Percentiles rank a stretch among this genome's conserved stretches.
Conservation (phyloP, 2,113 vertebrate species). For the Conger conger region DNA sequence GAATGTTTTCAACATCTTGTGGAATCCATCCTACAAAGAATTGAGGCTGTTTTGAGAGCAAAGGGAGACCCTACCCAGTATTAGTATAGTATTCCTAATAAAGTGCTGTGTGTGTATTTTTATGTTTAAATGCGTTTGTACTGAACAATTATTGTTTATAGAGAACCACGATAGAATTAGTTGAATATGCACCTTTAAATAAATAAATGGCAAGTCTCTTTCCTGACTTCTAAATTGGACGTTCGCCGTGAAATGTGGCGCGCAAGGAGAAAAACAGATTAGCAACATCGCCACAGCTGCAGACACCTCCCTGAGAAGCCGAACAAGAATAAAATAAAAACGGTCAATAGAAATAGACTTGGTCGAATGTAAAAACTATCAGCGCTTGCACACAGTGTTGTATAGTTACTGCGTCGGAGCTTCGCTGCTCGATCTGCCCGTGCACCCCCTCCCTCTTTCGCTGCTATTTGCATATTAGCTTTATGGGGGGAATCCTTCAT, state of each 20-base stretch:
- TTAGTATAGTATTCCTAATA: too few species aligned
- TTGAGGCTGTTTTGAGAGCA: too few species aligned
- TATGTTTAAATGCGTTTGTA: neutral
- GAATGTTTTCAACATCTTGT: too few species aligned
- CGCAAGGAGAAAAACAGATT: neutral
- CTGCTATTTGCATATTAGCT: constrained; percentile 92
- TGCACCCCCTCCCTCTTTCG: constrained; percentile 55
- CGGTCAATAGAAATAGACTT: constrained; percentile 40
- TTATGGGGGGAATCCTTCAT: constrained; percentile 78
- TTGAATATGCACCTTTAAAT: too few species aligned
- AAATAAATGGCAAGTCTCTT: too few species aligned
- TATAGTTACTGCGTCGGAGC: constrained; percentile 52
- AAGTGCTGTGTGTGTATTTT: neutral
- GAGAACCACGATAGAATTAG: too few species aligned
- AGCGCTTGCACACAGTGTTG: constrained; percentile 43
- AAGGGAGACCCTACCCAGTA: too few species aligned
- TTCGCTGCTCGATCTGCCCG: constrained; percentile 71
- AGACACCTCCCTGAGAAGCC: neutral
- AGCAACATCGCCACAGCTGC: neutral
- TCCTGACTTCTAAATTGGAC: neutral
- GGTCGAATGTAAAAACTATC: constrained; percentile 40
- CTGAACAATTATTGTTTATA: neutral
- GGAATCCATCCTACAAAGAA: too few species aligned
- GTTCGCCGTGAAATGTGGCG: neutral
- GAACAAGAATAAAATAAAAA: constrained; percentile 23